phyloP scores from a whole-genome alignment of 2,888 invertebrate species.

The Lomographa bimaculata region DNA sequence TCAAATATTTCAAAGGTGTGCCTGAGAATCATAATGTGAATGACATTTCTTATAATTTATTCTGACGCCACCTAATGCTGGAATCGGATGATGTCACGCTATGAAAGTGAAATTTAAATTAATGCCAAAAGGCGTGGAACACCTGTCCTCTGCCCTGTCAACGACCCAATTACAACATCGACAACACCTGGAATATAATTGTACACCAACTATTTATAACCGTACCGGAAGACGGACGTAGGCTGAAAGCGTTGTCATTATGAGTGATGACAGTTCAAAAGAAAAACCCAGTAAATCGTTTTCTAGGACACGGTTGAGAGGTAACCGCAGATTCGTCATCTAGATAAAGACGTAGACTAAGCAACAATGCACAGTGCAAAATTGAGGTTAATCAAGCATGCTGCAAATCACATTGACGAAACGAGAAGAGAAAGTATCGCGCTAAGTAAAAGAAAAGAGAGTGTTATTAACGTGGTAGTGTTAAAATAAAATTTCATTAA shows the following conservation, averaged over 20 bases:
- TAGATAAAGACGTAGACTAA: constrained; percentile 15
- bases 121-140: constrained; percentile 46
- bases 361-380: constrained; percentile 5
- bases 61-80: constrained; percentile 12
- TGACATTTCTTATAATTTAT: constrained; percentile 20
- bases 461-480: constrained; percentile 24
- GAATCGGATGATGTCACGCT: constrained; percentile 15
- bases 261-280: constrained; percentile 33
- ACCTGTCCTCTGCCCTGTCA: constrained; percentile 54
- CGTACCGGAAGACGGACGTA: constrained; percentile 24
- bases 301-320: constrained; percentile 9
- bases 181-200: constrained; percentile 59
- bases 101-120: constrained; percentile 61
- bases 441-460: constrained; percentile 18
- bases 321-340: constrained; percentile 19
- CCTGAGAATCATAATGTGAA: constrained; percentile 15
- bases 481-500: constrained; percentile 34
- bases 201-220: constrained; percentile 44
- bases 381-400: constrained; percentile 13
- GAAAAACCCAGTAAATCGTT: constrained; percentile 7
- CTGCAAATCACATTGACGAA: constrained; percentile 16
- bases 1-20: constrained; percentile 14
- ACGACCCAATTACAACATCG: constrained; percentile 44
- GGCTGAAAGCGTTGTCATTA: constrained; percentile 34
- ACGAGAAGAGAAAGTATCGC: constrained; percentile 24